These are phyloP conservation scores for Temnothorax unifasciatus DNA, from an alignment of 2,888 invertebrate genomes.

Conservation along the genomic window DNA sequence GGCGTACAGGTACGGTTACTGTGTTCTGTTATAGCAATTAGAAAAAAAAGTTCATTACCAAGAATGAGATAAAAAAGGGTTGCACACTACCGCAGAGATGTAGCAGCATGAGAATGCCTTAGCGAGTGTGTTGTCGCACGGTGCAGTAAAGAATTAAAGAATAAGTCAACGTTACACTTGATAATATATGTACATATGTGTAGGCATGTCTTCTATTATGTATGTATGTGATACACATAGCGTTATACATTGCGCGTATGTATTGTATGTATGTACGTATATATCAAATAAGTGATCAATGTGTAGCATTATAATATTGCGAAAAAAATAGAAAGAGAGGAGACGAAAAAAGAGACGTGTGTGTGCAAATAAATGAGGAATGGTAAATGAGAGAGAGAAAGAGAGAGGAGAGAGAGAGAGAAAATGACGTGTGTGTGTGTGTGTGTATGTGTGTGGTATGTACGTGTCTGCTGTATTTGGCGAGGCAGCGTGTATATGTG, in stretches of 20 bases:
- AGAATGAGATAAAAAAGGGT: constrained; percentile 52
- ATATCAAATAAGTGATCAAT: not conserved
- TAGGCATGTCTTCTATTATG: constrained; percentile 20
- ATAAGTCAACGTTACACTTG: constrained; percentile 54
- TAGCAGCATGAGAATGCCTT: constrained; percentile 57
- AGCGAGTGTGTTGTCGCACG: constrained; percentile 29
- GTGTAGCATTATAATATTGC: constrained; percentile 11
- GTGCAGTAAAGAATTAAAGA: constrained; percentile 71
- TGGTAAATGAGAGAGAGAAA: not conserved
- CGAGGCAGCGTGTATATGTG: constrained; percentile 41
- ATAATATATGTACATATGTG: constrained; percentile 51
- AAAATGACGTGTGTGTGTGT: not conserved
- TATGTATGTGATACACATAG: constrained; percentile 15
- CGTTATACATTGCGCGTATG: not conserved
- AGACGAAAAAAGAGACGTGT: not conserved
- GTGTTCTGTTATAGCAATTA: constrained; percentile 30
- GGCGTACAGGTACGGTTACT: constrained; percentile 18
- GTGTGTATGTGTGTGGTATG: not conserved
- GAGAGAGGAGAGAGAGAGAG: not conserved
- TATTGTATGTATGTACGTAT: not conserved
- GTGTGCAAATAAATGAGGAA: constrained; percentile 13
- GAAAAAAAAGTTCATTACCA: constrained; percentile 40
- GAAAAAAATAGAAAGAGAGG: not conserved
- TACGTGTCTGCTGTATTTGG: constrained; percentile 45
- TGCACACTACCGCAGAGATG: constrained; percentile 54